Evolutionary conservation across 2,113 vertebrate genomes (phyloP).

Genomic region (Lepus americanus): DNA sequence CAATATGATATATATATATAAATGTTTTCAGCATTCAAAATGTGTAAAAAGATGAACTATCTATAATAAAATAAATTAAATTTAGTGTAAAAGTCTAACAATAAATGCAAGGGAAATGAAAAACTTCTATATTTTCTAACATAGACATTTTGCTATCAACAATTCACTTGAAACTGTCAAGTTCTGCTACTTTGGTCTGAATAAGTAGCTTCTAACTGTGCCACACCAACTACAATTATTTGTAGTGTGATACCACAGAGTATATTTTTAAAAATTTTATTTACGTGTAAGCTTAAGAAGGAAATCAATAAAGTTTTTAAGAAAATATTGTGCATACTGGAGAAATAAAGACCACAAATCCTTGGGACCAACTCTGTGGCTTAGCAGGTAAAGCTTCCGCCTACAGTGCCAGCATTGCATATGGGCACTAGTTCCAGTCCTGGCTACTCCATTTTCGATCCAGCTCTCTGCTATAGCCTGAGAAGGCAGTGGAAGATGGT

Average conservation of each 20-base stretch:
- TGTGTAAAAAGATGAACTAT: neutral
- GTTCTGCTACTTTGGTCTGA: neutral
- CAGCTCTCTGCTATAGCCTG: too few relatives aligned
- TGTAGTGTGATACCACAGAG: neutral
- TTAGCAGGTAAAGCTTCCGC: too few relatives aligned
- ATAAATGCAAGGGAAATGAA: neutral
- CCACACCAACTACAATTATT: constrained; percentile 13
- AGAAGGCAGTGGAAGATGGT: too few relatives aligned
- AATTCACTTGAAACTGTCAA: constrained; percentile 68
- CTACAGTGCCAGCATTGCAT: too few relatives aligned
- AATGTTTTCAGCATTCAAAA: neutral
- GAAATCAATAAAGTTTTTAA: neutral
- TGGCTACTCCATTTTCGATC: too few relatives aligned
- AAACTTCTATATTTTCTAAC: neutral
- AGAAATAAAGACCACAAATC: neutral
- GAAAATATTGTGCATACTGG: neutral
- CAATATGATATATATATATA: neutral
- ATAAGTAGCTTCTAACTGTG: neutral
- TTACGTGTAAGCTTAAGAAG: neutral
- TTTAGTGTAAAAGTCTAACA: neutral
- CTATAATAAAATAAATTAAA: neutral
- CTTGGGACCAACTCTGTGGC: too few relatives aligned
- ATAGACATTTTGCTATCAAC: constrained; percentile 7
- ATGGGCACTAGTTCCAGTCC: too few relatives aligned
- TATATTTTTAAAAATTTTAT: neutral